Conservation (phyloP, 2,113 vertebrate genomes). For the Poeciliopsis prolifica region DNA sequence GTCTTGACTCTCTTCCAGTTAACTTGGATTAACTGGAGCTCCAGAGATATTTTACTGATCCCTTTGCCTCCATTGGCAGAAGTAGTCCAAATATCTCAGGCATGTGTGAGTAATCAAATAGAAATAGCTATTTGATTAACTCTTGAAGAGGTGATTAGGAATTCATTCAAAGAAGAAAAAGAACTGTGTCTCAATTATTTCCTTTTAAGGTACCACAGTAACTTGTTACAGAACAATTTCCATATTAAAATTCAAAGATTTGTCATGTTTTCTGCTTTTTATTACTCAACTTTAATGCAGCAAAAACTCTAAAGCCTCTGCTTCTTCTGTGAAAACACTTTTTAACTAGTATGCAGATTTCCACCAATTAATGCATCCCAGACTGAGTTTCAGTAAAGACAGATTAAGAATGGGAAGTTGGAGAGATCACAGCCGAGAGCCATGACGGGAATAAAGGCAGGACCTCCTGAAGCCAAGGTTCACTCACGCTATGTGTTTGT, state of each 20-base stretch:
- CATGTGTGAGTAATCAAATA: conserved; percentile 66
- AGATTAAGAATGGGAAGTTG: conserved; percentile 65
- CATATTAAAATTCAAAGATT: conserved; percentile 3
- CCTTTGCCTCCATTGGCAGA: conserved; percentile 7
- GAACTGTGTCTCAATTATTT: background rate
- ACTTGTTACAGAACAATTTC: conserved; percentile 53
- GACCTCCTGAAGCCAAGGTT: conserved; percentile 6
- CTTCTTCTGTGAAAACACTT: too few relatives aligned
- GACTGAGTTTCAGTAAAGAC: conserved; percentile 43
- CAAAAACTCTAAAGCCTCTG: background rate
- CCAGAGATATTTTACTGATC: background rate
- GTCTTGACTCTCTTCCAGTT: too few relatives aligned
- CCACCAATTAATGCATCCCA: conserved; percentile 24
- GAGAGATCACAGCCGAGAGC: conserved; percentile 54
- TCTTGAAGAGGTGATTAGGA: conserved; percentile 52
- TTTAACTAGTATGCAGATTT: background rate
- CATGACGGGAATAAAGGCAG: conserved; percentile 61
- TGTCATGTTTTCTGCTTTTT: too few relatives aligned
- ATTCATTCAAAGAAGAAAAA: conserved; percentile 30
- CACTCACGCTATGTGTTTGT: conserved; percentile 29
- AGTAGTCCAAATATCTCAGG: conserved; percentile 45
- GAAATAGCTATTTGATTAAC: conserved; percentile 66
- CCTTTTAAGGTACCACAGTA: background rate
- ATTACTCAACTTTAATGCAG: conserved; percentile 4
- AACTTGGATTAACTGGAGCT: background rate